phyloP scores from a whole-genome alignment of 2,113 vertebrate genomes.

The Chaetodon trifascialis region DNA sequence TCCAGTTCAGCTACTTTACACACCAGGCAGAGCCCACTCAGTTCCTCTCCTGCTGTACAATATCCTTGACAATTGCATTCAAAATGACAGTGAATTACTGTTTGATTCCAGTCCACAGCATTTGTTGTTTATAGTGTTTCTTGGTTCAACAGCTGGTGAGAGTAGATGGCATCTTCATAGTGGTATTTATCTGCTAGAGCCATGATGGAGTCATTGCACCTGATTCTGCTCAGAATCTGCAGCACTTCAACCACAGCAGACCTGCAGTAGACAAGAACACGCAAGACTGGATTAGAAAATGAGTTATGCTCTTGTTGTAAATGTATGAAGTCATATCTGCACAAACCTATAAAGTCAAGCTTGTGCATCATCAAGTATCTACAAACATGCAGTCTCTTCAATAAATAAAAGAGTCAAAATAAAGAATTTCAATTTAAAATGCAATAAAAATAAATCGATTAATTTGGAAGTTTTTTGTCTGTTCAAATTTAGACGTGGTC shows the following conservation, averaged over 20 bases:
- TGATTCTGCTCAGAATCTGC: slow-evolving; percentile 86
- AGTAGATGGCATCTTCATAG: slow-evolving; percentile 84
- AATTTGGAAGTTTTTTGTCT: background rate
- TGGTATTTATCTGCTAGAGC: slow-evolving; percentile 85
- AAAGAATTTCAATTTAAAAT: background rate
- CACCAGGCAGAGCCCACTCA: background rate
- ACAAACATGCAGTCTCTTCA: background rate
- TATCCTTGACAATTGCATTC: background rate
- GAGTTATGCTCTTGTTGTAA: background rate
- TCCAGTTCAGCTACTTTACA: background rate
- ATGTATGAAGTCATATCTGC: background rate
- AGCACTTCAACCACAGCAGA: slow-evolving; percentile 86
- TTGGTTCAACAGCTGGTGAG: slow-evolving; percentile 76
- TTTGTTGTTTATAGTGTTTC: slow-evolving; percentile 46
- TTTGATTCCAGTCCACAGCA: background rate
- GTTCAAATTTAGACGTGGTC: background rate
- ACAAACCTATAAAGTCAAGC: background rate
- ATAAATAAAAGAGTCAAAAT: background rate
- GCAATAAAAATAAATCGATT: background rate
- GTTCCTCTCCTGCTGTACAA: background rate
- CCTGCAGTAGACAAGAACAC: slow-evolving; percentile 75
- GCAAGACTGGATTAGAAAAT: background rate
- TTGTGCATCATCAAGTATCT: background rate
- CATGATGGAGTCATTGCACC: slow-evolving; percentile 86
- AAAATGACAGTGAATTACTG: background rate